A percentile compares a stretch with the other conserved stretches of the same genome.
Conservation (phyloP, 2,888 invertebrate genomes). For the Hololepta plana region DNA sequence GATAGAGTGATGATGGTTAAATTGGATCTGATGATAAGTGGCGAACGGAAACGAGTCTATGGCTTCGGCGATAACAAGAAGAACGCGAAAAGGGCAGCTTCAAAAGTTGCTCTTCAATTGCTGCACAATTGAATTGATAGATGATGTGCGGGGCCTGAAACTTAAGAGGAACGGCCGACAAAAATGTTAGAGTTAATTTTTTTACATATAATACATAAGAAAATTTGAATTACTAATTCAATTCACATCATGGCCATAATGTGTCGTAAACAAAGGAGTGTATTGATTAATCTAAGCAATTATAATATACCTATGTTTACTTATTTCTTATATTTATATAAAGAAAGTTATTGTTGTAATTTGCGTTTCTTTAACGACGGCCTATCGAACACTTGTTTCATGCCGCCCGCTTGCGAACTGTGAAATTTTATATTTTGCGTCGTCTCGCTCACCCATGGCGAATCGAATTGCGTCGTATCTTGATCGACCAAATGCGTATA, state of each 20-base stretch:
- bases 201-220: too few species aligned
- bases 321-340: conserved; percentile 1
- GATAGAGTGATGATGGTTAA: conserved; percentile 33
- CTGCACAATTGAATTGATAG: too few species aligned
- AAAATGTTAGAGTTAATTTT: too few species aligned
- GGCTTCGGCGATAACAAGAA: conserved; percentile 54
- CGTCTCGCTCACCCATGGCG: conserved; percentile 91
- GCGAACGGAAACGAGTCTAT: conserved; percentile 36
- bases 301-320: neutral
- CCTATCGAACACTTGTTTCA: conserved; percentile 81
- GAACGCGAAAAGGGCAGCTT: conserved; percentile 59
- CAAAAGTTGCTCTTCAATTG: conserved; percentile 53
- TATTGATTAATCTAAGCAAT: too few species aligned
- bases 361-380: conserved; percentile 50
- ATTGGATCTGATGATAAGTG: conserved; percentile 40
- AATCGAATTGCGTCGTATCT: conserved; percentile 95
- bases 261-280: too few species aligned
- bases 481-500: conserved; percentile 99
- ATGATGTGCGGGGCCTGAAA: too few species aligned
- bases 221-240: too few species aligned
- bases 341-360: conserved; percentile 11
- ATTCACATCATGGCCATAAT: too few species aligned
- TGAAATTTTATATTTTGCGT: conserved; percentile 76
- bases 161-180: too few species aligned
- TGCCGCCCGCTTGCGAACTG: conserved; percentile 76